Evolutionary conservation across 2,797 vertebrate genomes (phyloP).

Genomic region (Sphenodon punctatus): DNA sequence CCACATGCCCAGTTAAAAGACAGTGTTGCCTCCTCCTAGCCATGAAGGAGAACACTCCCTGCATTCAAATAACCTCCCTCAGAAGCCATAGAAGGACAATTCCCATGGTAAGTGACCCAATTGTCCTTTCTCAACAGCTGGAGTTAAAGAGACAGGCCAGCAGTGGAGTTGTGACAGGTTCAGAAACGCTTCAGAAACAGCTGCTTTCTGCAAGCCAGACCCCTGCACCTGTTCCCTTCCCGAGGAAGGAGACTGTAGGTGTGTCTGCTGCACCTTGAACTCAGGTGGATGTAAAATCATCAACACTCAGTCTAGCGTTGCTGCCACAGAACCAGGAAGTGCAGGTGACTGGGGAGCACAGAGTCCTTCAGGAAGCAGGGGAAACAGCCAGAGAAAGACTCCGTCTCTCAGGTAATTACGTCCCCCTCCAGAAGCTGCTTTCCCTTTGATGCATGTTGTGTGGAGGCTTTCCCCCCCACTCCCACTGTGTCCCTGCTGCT

Average conservation of each 20-base stretch:
- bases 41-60: too few species aligned
- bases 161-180: too few species aligned
- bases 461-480: too few species aligned
- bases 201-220: too few species aligned
- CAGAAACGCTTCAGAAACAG: background rate
- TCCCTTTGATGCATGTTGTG: accelerated
- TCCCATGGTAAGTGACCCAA: too few species aligned
- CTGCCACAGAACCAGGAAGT: conserved; percentile 5
- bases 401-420: background rate
- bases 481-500: background rate
- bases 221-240: background rate
- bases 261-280: background rate
- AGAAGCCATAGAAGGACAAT: too few species aligned
- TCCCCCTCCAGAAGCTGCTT: background rate
- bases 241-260: background rate
- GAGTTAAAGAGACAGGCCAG: too few species aligned
- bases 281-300: background rate
- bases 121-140: too few species aligned
- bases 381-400: background rate
- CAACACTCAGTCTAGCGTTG: background rate
- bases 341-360: background rate
- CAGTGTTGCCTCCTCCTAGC: too few species aligned
- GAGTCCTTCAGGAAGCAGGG: background rate
- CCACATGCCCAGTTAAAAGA: too few species aligned
- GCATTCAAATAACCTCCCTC: too few species aligned